A percentile compares a stretch with the other conserved stretches of the same genome.
Conservation (phyloP, 2,113 vertebrate genomes). For the Pedetes capensis region DNA sequence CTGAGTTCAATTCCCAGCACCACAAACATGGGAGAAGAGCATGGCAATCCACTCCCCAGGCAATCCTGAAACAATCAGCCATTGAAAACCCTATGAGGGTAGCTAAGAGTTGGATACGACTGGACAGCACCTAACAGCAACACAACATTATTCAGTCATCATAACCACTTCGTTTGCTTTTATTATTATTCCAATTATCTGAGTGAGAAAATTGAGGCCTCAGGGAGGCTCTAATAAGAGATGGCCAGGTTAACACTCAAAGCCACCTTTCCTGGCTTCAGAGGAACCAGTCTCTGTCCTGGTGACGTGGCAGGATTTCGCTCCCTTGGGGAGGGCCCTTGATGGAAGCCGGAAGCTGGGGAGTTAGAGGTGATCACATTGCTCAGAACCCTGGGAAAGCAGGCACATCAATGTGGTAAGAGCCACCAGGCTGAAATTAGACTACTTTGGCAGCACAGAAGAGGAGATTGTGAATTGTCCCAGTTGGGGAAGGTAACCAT, state of each 20-base stretch:
- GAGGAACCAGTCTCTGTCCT: not conserved
- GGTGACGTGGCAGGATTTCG: too few relatives aligned
- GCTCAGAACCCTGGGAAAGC: not conserved
- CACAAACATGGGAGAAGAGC: too few relatives aligned
- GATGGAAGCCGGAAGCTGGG: not conserved
- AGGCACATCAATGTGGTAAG: not conserved
- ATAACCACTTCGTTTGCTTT: not conserved
- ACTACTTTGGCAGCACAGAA: not conserved
- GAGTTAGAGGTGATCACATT: not conserved
- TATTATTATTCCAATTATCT: not conserved
- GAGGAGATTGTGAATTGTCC: not conserved
- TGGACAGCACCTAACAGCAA: too few relatives aligned
- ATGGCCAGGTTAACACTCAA: not conserved
- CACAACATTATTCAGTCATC: not conserved
- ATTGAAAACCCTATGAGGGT: too few relatives aligned
- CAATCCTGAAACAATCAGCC: too few relatives aligned
- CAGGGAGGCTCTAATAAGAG: not conserved
- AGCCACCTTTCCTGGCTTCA: not conserved
- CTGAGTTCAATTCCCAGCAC: too few relatives aligned
- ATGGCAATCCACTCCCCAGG: too few relatives aligned
- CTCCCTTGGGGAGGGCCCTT: too few relatives aligned
- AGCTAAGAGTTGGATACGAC: too few relatives aligned
- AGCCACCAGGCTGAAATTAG: not conserved
- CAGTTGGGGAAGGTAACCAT: not conserved
- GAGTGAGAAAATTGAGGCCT: not conserved